Evolutionary conservation across 2,797 vertebrate species (phyloP), one percentile per base, ranked within the genome.

Genomic region (Peromyscus attwateri): DNA sequence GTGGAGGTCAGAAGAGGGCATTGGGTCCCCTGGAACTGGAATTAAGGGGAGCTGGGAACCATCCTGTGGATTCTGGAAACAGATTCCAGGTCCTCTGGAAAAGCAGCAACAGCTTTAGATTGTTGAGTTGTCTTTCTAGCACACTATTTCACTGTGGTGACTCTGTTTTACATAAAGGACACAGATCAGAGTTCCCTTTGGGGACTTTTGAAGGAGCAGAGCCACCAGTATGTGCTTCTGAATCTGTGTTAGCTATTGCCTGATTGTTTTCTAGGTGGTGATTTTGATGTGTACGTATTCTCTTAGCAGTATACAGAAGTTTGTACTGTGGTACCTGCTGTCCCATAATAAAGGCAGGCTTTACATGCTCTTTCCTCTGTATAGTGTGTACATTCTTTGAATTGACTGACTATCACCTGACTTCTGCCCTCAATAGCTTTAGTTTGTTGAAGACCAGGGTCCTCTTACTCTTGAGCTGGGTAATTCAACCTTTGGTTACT

Each of bases 391-490:
- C 55, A 62, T 80, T 34, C n/a, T 49, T 94, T 66, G 83, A 62
- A 80, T 81, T 66, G 77, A 73, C 46, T 49, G 43, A 43, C 43
- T 43, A 3, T 52, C 49, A 52, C 85, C 25, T 85, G 87, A 91
- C 62, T 64, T 73, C 31, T 60, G 3, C 64, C 82, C 91, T 94
- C 13, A 68, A 1, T 43, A 66, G 83, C n/a, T 94, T 83, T 87
- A 90, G 64, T 91, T 17, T 71, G 6, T 91, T 91, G 76, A 23
- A 57, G 37, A 79, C 6, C 3, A 83, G 91, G 62, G 34, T 80
- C 4, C 4, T 88, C 83, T 92, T 64, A 43, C 31, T 91, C 92
- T 96, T 94, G n/a, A 95, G 43, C 40, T 94, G 37, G 37, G 94
- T 71, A 40, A 43, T 73, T 91, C 68, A 73, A 49, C 46, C 73